Base-by-base conservation (phyloP, 2,888 invertebrate species). In the Trichogramma dendrolimi region DNA sequence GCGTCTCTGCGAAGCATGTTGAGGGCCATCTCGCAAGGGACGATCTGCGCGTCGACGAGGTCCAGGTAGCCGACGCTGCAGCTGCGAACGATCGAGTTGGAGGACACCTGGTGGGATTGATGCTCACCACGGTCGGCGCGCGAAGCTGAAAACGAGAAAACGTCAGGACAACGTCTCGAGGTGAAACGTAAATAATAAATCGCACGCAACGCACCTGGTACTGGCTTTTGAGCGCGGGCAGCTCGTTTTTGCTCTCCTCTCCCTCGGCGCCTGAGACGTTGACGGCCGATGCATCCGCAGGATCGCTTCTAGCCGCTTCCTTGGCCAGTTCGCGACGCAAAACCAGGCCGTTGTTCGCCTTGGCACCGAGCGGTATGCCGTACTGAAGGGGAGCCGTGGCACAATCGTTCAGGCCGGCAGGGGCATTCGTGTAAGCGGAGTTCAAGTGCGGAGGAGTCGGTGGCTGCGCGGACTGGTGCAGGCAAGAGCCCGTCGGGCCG, bases 41-140 rank as follows among this genome's bases (percentile, higher is more conserved):
- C 85, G 69, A 88, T 83, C 71, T 87, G 87, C 1, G 87, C 85
- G 71, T 92, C 92, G 4, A 93, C 91, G 66, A 90, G 83, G 75
- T 94, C 93, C 68, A 94, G 81, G 74, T 92, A 93, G 0, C 94
- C 93, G 3, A 93, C 93, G 78, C 93, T 93, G 77, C 93, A 92
- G 75, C 92, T 92, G 42, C 93, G 83, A 0, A 91, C 88, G 80
- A 92, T 91, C 0, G 88, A 86, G 71, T 89, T 89, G 40, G 83
- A 82, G 0, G 84, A 80, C 10, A 83, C 68, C 60, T 77, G 80
- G 81, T 77, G 0, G 88, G 87, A 47, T 87, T 87, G 63, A 87
- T 87, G 0, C 88, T 87, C 42, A 87, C 84, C 4, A 87, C 84
- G 0, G 87, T 86, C 4, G 87, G 84, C 0, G 69, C 65, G 1